phyloP scores from a whole-genome alignment of 2,797 vertebrate genomes.

The Acrocephalus scirpaceus region DNA sequence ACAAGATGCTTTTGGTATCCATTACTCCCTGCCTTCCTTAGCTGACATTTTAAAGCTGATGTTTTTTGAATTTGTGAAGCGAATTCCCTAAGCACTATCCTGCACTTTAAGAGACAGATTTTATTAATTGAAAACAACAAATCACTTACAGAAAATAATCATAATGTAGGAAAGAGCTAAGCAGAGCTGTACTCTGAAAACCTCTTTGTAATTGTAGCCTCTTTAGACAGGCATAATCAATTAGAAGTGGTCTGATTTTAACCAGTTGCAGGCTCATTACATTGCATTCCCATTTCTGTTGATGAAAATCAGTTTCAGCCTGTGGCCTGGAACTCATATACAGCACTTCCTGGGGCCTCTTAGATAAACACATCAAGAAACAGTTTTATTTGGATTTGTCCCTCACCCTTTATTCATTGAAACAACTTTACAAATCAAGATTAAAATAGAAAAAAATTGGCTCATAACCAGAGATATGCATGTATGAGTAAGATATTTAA shows the following conservation, averaged over 20 bases:
- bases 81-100: slow-evolving; percentile 61
- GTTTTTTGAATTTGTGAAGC: slow-evolving; percentile 65
- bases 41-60: slow-evolving; percentile 20
- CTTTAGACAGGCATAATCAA: slow-evolving; percentile 73
- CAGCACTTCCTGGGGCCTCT: slow-evolving; percentile 71
- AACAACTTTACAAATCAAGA: slow-evolving; percentile 65
- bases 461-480: slow-evolving; percentile 36
- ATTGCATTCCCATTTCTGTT: slow-evolving; percentile 71
- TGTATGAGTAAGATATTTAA: slow-evolving; percentile 12
- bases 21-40: background rate
- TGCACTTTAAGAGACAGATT: slow-evolving; percentile 67
- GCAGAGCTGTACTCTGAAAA: slow-evolving; percentile 60
- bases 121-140: slow-evolving; percentile 75
- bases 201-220: slow-evolving; percentile 72
- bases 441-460: slow-evolving; percentile 55
- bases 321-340: slow-evolving; percentile 75
- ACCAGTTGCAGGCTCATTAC: slow-evolving; percentile 76
- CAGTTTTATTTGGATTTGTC: slow-evolving; percentile 69
- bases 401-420: slow-evolving; percentile 64
- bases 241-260: slow-evolving; percentile 77
- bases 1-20: slow-evolving; percentile 31
- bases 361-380: slow-evolving; percentile 75
- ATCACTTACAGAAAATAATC: slow-evolving; percentile 71
- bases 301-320: slow-evolving; percentile 76
- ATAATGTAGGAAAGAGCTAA: slow-evolving; percentile 56